Evolutionary conservation across 1,140 invertebrate genomes (phyloP).

Genomic region (Nylanderia fulva): DNA sequence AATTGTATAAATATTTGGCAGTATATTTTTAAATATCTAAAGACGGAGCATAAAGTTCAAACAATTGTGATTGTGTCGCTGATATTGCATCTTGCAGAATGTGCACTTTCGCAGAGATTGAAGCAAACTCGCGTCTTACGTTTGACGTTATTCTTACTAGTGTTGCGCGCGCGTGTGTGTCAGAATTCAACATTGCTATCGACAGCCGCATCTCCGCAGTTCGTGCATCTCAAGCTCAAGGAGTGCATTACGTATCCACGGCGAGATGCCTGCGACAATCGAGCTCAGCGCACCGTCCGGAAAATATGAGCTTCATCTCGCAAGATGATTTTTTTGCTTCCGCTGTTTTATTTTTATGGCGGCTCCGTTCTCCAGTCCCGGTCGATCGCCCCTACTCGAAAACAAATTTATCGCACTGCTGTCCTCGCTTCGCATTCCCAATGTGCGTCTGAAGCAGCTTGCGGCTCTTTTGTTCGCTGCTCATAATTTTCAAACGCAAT

Average conservation of each 20-base stretch:
- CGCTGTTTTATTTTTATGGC: slow-evolving; percentile 42
- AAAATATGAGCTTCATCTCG: slow-evolving; percentile 56
- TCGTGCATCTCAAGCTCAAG: slow-evolving; percentile 56
- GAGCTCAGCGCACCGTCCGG: neutral
- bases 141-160: slow-evolving; percentile 51
- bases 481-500: slow-evolving; percentile 39
- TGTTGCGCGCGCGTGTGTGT: slow-evolving; percentile 18
- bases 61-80: neutral
- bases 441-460: slow-evolving; percentile 62
- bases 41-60: slow-evolving; percentile 9
- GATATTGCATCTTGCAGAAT: slow-evolving; percentile 22
- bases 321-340: slow-evolving; percentile 41
- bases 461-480: slow-evolving; percentile 21
- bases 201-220: slow-evolving; percentile 51
- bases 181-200: slow-evolving; percentile 46
- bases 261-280: slow-evolving; percentile 36
- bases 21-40: neutral
- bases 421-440: slow-evolving; percentile 42
- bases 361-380: slow-evolving; percentile 3
- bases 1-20: neutral
- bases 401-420: slow-evolving; percentile 54
- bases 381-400: slow-evolving; percentile 48
- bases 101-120: neutral
- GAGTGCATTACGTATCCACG: slow-evolving; percentile 55
- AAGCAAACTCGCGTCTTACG: slow-evolving; percentile 33